phyloP scores from a whole-genome alignment of 2,888 invertebrate genomes.

The Aelia acuminata region DNA sequence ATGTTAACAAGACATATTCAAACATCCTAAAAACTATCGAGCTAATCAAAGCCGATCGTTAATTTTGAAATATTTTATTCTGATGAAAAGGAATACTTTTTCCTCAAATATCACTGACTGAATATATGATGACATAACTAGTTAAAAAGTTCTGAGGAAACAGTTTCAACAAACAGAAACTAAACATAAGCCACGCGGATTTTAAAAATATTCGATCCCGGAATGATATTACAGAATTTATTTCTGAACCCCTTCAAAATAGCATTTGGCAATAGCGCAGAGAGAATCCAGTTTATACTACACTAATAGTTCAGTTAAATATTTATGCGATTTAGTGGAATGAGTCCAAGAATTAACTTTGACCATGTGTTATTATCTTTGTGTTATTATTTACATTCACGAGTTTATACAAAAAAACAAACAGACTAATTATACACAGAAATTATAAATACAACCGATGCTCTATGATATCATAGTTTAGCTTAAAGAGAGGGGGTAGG shows the following conservation, averaged over 20 bases:
- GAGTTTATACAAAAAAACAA: background rate
- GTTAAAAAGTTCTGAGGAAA: background rate
- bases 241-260: background rate
- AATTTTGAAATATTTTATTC: background rate
- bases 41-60: background rate
- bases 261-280: background rate
- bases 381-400: background rate
- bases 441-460: background rate
- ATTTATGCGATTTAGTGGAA: constrained; percentile 27
- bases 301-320: constrained; percentile 2
- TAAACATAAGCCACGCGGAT: background rate
- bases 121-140: background rate
- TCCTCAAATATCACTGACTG: background rate
- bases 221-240: background rate
- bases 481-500: background rate
- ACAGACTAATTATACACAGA: background rate
- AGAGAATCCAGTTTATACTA: background rate
- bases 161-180: background rate
- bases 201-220: constrained; percentile 1
- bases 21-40: background rate
- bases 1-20: no score
- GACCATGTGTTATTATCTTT: background rate
- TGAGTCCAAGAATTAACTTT: background rate
- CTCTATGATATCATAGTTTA: background rate
- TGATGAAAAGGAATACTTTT: background rate